These are phyloP conservation scores for Apogon talboti DNA, from an alignment of 2,797 vertebrate genomes.

Conservation along the genomic window DNA sequence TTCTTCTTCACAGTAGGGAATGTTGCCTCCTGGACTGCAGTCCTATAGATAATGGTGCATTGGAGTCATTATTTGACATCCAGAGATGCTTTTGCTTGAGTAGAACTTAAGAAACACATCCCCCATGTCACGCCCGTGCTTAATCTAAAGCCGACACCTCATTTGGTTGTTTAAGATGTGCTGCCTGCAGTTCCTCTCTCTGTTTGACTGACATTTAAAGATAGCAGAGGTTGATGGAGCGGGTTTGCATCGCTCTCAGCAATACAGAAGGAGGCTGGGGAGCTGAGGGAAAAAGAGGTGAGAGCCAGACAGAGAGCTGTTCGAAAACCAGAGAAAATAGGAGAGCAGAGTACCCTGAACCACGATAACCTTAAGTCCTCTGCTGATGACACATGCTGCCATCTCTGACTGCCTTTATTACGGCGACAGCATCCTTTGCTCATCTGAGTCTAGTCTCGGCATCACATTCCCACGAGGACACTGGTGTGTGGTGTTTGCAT, in stretches of 20 bases:
- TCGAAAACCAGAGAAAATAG: conserved; percentile 32
- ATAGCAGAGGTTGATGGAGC: conserved; percentile 54
- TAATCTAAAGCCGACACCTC: conserved; percentile 31
- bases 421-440: conserved; percentile 60
- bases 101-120: conserved; percentile 9
- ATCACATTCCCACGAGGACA: conserved; percentile 38
- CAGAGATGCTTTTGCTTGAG: conserved; percentile 19
- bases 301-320: conserved; percentile 28
- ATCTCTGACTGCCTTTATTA: conserved; percentile 48
- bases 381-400: conserved; percentile 60
- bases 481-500: conserved; percentile 28
- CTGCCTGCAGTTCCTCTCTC: conserved; percentile 37
- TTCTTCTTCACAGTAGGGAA: conserved; percentile 10
- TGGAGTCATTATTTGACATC: conserved; percentile 23
- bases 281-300: conserved; percentile 11
- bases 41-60: conserved; percentile 9
- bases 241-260: conserved; percentile 46
- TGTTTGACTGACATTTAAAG: conserved; percentile 62
- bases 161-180: conserved; percentile 45
- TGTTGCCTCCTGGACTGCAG: conserved; percentile 6
- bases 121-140: conserved; percentile 5
- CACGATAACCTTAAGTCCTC: conserved; percentile 55
- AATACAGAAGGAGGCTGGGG: conserved; percentile 15
- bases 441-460: conserved; percentile 23
- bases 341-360: conserved; percentile 50